Base-by-base conservation (phyloP, 2,888 invertebrate species). In the Petrophora chlorosata region DNA sequence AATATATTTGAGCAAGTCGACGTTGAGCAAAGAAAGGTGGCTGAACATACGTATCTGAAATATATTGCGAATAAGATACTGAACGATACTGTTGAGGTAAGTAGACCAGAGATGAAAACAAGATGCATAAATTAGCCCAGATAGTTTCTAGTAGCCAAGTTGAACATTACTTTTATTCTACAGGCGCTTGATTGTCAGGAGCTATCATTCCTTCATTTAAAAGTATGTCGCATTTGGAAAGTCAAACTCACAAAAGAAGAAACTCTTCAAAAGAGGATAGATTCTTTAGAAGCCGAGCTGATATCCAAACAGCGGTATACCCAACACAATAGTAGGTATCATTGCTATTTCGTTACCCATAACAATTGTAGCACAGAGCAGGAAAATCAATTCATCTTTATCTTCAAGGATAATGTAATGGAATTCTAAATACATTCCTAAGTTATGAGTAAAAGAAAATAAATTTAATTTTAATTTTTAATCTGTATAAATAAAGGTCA, bases 171-270 rank as follows among this genome's bases (percentile, higher is more conserved):
- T 4, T 47, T 19, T 19, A 13, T 23, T 9, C 4, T 28, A 23
- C 62, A 92, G 91, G 66, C 71, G 4, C 71, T 92, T 34, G 82
- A 87, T 35, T 80, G 85, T 10, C 89, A 91, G 65, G 92, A 92
- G 59, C 62, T 92, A n/a, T 89, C 91, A 12, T 86, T 89, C 54
- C 73, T 92, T 10, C 92, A 92, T 59, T 67, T 86, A 0, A 91
- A 91, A 78, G 87, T 92, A 22, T 91, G 91, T 61, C 88, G 89
- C 3, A 87, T 84, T 2, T 91, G 91, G 78, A 86, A 88, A 67
- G 56, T 58, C 1, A 89, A 82, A 55, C 47, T 88, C 2, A 75
- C 60, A 16, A 86, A 90, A 55, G 89, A 90, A 56, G 82, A 90
- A 46, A 76, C 76, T 14, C 65, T 91, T 3, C 76, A 90, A 64